Conservation (phyloP, 2,113 vertebrate genomes). For the Ammospiza nelsoni region DNA sequence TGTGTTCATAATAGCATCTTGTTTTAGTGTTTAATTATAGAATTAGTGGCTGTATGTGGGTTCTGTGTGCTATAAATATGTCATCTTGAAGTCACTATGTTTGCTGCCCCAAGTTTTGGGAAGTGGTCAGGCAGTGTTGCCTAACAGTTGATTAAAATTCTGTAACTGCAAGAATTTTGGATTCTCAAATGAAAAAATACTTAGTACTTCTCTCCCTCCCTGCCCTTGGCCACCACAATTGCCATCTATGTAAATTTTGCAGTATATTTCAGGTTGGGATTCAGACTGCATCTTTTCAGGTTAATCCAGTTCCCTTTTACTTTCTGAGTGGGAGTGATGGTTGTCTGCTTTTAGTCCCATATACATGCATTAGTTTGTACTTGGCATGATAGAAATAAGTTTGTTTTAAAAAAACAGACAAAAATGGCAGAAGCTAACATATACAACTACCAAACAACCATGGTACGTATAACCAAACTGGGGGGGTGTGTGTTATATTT, state of each 20-base stretch:
- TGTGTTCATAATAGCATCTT: background rate
- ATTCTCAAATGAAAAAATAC: background rate
- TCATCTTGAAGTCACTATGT: background rate
- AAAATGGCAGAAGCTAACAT: background rate
- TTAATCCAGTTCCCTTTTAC: background rate
- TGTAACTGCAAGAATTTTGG: background rate
- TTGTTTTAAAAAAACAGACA: background rate
- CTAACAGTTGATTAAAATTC: background rate
- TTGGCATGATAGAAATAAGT: background rate
- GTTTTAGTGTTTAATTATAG: constrained; percentile 29
- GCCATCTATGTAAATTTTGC: background rate
- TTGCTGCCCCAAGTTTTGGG: background rate
- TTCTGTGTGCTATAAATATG: background rate
- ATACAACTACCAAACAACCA: background rate
- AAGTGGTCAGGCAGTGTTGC: background rate
- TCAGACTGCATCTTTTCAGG: background rate
- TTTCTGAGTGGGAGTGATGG: background rate
- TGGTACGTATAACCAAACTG: background rate
- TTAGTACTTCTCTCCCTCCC: background rate
- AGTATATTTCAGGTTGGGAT: background rate
- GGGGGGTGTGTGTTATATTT: fast-evolving
- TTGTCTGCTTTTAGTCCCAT: background rate
- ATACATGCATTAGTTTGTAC: background rate
- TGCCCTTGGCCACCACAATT: background rate
- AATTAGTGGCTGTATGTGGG: background rate